Evolutionary conservation across 1,140 invertebrate species (phyloP).

Genomic region (Dufourea novaeangliae): DNA sequence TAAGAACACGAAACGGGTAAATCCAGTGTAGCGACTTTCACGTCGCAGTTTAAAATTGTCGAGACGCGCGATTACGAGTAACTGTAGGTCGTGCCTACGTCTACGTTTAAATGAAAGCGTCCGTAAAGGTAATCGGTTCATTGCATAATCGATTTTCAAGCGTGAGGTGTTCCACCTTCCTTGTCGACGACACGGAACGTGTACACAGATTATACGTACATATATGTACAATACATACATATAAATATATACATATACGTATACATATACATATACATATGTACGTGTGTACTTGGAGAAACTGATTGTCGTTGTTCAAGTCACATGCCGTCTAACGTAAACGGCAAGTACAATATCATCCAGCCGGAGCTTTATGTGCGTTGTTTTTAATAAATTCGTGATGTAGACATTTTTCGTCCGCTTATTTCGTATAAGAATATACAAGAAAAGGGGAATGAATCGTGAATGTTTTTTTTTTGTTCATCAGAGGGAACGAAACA

Average conservation of each 20-base stretch:
- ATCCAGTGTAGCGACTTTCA: slow-evolving; percentile 22
- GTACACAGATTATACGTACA: not conserved
- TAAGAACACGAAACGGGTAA: slow-evolving; percentile 3
- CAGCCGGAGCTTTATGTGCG: too few relatives aligned
- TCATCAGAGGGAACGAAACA: too few relatives aligned
- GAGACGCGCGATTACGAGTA: slow-evolving; percentile 16
- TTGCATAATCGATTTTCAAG: slow-evolving; percentile 29
- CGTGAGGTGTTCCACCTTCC: not conserved
- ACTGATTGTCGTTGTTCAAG: not conserved
- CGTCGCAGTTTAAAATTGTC: slow-evolving; percentile 4
- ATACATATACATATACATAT: not conserved
- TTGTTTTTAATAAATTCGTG: too few relatives aligned
- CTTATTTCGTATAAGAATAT: too few relatives aligned
- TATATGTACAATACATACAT: not conserved
- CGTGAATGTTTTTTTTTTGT: too few relatives aligned
- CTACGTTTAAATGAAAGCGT: slow-evolving; percentile 11
- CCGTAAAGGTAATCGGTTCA: slow-evolving; percentile 4
- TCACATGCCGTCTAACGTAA: too few relatives aligned
- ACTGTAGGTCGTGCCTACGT: slow-evolving; percentile 20
- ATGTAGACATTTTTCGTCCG: too few relatives aligned
- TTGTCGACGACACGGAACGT: not conserved
- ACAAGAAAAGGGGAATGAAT: too few relatives aligned
- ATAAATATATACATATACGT: not conserved
- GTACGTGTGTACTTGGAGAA: too few relatives aligned
- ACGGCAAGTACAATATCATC: too few relatives aligned